Base-by-base conservation (phyloP, 1,140 invertebrate species). In the Heterodera schachtii region DNA sequence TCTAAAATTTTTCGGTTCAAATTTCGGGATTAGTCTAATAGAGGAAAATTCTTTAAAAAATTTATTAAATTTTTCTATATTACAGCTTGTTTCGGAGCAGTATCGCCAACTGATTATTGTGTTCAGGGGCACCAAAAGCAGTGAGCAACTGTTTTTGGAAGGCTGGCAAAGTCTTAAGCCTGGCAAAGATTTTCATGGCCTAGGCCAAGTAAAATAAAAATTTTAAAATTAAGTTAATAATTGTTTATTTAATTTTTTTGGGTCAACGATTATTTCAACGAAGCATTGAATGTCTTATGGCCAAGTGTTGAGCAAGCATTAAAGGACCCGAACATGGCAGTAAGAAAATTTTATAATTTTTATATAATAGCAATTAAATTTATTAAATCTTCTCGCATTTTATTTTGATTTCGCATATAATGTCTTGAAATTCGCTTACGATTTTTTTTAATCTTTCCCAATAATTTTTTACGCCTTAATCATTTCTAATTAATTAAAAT, bases 111-210 rank as follows among this genome's bases (percentile, higher is more conserved):
- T 86, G 43, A 75, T 85, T 21, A 75, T 86, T 70, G 86, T 87
- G n/a, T 86, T 85, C 47, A 85, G 85, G 3, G 85, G 85, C n/a
- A 86, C 85, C 41, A 86, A 86, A 75, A 60, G 83, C 16, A 86
- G 86, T 21, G 69, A 80, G 21, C 85, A 86, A 75, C 75, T 86
- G 8, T 84, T 86, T 41, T 16, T 78, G 31, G 85, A 86, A 77
- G 78, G 78, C 4, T 81, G 80, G 75, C 84, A 87, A 47, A 74
- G 83, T 13, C 52, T 87, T 6, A 76, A 87, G 67, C 86, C 84
- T 16, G 78, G 78, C 19, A 57, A 49, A 64, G 85, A 86, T 69
- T 86, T 86, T 74, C 85, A 79, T 75, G 85, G 82, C 31, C 75
- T 85, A 46, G 85, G 85, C 41, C 82, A 87, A 47, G 85, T 87